Evolutionary conservation across 1,140 invertebrate genomes (phyloP), one percentile per base, ranked within the genome.

Genomic region (Heliconius nattereri): DNA sequence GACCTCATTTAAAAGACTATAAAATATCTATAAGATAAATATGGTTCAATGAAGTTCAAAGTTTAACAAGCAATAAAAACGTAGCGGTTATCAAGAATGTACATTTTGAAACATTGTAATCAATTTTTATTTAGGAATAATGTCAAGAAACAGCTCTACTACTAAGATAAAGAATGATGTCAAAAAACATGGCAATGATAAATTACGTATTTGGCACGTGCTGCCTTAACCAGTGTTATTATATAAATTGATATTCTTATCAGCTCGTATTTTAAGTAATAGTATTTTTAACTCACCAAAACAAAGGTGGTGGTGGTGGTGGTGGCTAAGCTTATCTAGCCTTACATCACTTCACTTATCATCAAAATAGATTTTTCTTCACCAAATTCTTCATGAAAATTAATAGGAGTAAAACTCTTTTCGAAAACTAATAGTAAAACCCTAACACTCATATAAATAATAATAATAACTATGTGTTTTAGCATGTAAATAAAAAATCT

Each of bases 31-130:
- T 37, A 66, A 35, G 54, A 75, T 75, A 75, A 75, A 35, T 16
- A 66, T 75, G 11, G 52, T 40, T 76, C 37, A 76, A 71, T 29
- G 23, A 70, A 76, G 60, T 71, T 76, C 75, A 71, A 45, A 76
- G 75, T 76, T 71, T 76, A 76, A 76, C 60, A 76, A 45, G 20
- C n/a, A 70, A 29, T 26, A 76, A 40, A 45, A 71, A 37, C 35
- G 35, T 40, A 26, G 23, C 19, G 75, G 60, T 76, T 76, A 72
- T 72, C 37, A 76, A 70, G 32, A 49, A 8, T n/a, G 16, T 23
- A 76, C 45, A 54, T 76, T 76, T 35, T 54, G 57, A 76, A 60
- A 76, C 75, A 76, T 70, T 49, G 40, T 76, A 49, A 76, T 40
- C 75, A 54, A 70, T 70, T 76, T 66, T 37, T 60, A 71, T 60